These are phyloP conservation scores for Anas georgica DNA, from an alignment of 2,797 vertebrate genomes.

Conservation along the genomic window DNA sequence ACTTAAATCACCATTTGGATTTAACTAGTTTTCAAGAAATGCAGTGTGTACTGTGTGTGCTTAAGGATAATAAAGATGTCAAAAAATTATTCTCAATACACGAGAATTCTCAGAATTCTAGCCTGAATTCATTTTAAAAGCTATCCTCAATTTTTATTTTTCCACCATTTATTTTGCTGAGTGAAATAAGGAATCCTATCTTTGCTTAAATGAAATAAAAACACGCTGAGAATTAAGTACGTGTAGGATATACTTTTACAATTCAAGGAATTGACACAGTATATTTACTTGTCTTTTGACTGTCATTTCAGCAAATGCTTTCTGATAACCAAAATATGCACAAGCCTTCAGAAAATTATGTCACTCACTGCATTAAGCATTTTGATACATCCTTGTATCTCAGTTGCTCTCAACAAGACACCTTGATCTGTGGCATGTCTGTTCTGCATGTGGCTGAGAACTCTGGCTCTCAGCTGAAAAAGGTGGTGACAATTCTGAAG, in stretches of 20 bases:
- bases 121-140: not conserved
- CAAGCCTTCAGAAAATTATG: not conserved
- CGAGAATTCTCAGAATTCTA: not conserved
- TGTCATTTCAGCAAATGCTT: not conserved
- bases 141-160: not conserved
- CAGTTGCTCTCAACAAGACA: not conserved
- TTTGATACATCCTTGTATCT: not conserved
- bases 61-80: not conserved
- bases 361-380: not conserved
- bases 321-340: not conserved
- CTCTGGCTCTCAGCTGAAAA: not conserved
- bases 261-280: not conserved
- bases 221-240: too few species aligned
- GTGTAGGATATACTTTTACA: not conserved
- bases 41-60: not conserved
- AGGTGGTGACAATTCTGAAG: accelerated
- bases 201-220: not conserved
- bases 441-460: not conserved
- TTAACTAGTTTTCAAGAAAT: not conserved
- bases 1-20: not conserved
- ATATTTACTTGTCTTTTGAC: not conserved
- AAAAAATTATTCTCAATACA: not conserved
- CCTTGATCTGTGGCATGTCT: not conserved
- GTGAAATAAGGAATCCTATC: not conserved
- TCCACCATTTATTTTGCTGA: not conserved